These are phyloP conservation scores for Leptocoma aspasia DNA, from an alignment of 2,113 vertebrate species.

Conservation along the genomic window DNA sequence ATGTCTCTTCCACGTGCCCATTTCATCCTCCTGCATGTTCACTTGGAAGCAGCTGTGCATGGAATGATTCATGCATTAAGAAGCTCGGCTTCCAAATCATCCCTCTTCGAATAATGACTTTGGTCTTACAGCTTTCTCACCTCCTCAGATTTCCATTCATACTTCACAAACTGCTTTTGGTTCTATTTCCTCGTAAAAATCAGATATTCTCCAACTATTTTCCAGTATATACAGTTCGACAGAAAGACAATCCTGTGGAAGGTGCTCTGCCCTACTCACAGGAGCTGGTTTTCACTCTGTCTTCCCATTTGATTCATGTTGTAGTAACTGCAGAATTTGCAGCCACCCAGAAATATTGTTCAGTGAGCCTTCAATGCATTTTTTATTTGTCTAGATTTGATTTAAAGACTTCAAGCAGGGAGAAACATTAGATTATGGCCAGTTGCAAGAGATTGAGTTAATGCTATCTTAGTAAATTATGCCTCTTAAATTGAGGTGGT, in stretches of 20 bases:
- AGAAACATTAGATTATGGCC: not conserved
- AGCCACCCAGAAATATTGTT: not conserved
- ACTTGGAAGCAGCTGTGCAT: not conserved
- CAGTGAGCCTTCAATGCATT: not conserved
- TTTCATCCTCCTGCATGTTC: not conserved
- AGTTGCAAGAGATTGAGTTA: not conserved
- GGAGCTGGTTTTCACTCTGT: not conserved
- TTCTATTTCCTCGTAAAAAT: not conserved
- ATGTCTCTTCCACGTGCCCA: not conserved
- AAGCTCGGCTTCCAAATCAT: not conserved
- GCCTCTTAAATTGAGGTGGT: not conserved
- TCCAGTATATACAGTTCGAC: not conserved
- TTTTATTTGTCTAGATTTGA: not conserved
- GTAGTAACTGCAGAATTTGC: not conserved
- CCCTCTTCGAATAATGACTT: not conserved
- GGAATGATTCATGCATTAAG: not conserved
- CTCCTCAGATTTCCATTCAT: not conserved
- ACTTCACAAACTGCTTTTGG: not conserved
- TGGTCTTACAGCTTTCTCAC: not conserved
- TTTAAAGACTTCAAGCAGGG: not conserved
- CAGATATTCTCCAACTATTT: not conserved
- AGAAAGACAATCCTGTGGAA: not conserved
- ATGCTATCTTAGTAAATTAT: not conserved
- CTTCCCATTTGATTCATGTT: not conserved
- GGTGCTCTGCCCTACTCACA: not conserved